phyloP scores from a whole-genome alignment of 2,888 invertebrate species.

The Dasypolia templi region DNA sequence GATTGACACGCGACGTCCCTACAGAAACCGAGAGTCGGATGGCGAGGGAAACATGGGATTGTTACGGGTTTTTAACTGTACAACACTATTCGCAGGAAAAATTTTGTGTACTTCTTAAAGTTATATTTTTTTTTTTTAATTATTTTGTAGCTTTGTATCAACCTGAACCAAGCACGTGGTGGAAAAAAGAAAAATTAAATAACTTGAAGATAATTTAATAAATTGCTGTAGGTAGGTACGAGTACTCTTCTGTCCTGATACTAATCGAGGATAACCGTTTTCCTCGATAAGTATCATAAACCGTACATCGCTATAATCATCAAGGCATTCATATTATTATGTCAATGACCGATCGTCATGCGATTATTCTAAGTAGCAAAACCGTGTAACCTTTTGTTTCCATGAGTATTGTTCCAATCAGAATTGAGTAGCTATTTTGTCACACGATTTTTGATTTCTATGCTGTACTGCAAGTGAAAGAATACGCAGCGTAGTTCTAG shows the following conservation, averaged over 20 bases:
- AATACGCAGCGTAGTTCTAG: not conserved
- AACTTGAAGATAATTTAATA: not conserved
- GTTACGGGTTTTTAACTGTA: conserved; percentile 31
- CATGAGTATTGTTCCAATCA: conserved; percentile 35
- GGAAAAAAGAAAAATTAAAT: not conserved
- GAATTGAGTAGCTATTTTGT: conserved; percentile 5
- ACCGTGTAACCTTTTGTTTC: conserved; percentile 41
- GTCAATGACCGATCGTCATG: conserved; percentile 36
- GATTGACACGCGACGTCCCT: conserved; percentile 73
- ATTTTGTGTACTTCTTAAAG: not conserved
- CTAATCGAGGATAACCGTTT: too few relatives aligned
- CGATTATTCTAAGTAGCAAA: conserved; percentile 22
- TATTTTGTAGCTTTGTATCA: not conserved
- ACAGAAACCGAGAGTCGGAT: conserved; percentile 76
- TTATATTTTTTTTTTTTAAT: not conserved
- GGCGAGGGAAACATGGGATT: conserved; percentile 55
- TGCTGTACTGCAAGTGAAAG: not conserved
- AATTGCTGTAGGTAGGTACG: not conserved
- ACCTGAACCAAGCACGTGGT: too few relatives aligned
- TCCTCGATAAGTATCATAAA: conserved; percentile 42
- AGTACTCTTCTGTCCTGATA: too few relatives aligned
- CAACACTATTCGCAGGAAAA: conserved; percentile 12
- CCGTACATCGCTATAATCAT: conserved; percentile 42
- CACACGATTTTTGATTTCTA: not conserved
- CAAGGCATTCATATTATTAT: conserved; percentile 51